Evolutionary conservation across 2,888 invertebrate genomes (phyloP), one percentile per base, ranked within the genome.

Genomic region (Graphium colonna): DNA sequence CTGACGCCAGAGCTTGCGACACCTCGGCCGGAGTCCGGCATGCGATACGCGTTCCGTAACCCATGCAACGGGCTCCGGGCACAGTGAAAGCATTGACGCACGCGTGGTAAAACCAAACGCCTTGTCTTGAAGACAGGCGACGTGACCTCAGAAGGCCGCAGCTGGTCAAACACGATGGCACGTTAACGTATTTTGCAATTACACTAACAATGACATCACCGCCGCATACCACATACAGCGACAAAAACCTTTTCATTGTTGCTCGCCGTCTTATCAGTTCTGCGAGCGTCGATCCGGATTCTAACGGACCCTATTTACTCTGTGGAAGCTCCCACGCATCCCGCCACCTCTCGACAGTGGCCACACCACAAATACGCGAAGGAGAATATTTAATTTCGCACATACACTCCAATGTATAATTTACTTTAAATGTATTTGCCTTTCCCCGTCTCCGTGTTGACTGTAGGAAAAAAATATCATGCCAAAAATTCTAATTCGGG

Each of bases 81-180:
- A 45, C 56, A 61, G 65, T 67, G 66, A 68, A 68, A 68, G 53
- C 50, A 51, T 46, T 59, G 39, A 42, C 46, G 41, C 52, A 21
- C 45, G 40, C 43, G 42, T 56, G 39, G 49, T 55, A 59, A 60
- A 61, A 63, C 58, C 58, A 60, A 59, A 62, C 63, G 61, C 60
- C 13, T 42, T 38, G n/a, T n/a, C n/a, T n/a, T n/a, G n/a, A 31
- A 63, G 63, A 65, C 67, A 68, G 65, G 57, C 65, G 67, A 69
- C 69, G 36, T 42, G 82, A 82, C 85, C 84, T 79, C 77, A 68
- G 77, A 82, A 85, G 83, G 83, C 80, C 80, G 71, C 87, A 87
- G 82, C 82, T 88, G 87, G 59, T 57, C 71, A 83, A 87, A 87
- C 71, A 76, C 56, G 60, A 58, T 55, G 62, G 61, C 55, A 38